Conservation (phyloP, 1,140 invertebrate species). For the Drosophila hydei region DNA sequence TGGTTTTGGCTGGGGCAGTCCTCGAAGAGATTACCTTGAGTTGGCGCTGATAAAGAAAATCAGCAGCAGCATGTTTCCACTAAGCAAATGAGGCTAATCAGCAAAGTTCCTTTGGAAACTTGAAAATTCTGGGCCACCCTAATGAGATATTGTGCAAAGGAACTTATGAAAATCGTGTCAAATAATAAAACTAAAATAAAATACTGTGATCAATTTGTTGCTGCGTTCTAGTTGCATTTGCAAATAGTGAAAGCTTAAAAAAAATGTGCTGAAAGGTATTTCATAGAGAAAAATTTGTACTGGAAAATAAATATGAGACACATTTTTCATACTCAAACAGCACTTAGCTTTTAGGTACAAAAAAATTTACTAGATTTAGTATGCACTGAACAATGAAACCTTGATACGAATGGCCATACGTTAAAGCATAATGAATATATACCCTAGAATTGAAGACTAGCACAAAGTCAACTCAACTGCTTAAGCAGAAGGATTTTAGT, state of each 20-base stretch:
- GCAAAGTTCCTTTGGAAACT: not conserved
- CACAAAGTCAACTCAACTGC: not conserved
- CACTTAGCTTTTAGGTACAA: too few relatives aligned
- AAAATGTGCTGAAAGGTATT: too few relatives aligned
- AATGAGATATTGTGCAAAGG: not conserved
- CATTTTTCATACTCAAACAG: too few relatives aligned
- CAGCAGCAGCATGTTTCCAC: constrained; percentile 9
- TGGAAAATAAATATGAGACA: too few relatives aligned
- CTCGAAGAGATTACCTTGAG: constrained; percentile 55
- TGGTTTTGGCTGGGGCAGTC: constrained; percentile 55
- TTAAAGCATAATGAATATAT: not conserved
- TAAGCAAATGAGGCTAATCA: constrained; percentile 33
- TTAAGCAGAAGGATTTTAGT: too few relatives aligned
- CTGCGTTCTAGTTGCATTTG: too few relatives aligned
- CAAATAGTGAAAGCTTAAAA: too few relatives aligned
- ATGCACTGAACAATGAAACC: too few relatives aligned
- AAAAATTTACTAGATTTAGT: too few relatives aligned
- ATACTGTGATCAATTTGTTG: too few relatives aligned
- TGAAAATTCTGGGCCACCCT: not conserved
- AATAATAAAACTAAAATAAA: not conserved
- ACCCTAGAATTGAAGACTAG: not conserved
- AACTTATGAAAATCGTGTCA: not conserved
- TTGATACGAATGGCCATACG: not conserved
- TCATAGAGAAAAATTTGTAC: too few relatives aligned
- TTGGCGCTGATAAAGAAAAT: constrained; percentile 38